A percentile compares a stretch with the other conserved stretches of the same genome.
Evolutionary conservation across 2,888 invertebrate genomes (phyloP).

Genomic region (Empis livida): DNA sequence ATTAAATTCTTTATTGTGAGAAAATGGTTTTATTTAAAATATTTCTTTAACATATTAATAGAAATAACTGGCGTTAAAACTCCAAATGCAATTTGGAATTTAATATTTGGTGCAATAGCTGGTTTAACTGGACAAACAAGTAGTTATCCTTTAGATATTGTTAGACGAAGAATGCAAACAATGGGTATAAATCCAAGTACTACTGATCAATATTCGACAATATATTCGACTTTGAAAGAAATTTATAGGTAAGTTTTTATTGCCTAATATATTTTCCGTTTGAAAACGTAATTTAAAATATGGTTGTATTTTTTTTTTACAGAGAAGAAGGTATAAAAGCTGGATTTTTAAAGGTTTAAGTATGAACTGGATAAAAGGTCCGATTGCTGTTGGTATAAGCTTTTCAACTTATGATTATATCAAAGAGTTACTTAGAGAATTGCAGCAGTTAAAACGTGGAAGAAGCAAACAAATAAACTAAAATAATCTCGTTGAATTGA

Average conservation of each 20-base stretch:
- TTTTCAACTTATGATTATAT: slow-evolving; percentile 88
- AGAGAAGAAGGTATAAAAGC: slow-evolving; percentile 77
- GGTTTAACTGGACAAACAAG: slow-evolving; percentile 90
- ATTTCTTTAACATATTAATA: slow-evolving; percentile 15
- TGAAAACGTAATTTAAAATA: no score
- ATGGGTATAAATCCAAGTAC: slow-evolving; percentile 37
- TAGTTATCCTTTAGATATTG: slow-evolving; percentile 93
- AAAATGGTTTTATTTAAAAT: background rate
- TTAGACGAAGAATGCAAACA: slow-evolving; percentile 52
- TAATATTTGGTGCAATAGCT: slow-evolving; percentile 79
- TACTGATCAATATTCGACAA: slow-evolving; percentile 45
- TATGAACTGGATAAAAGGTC: slow-evolving; percentile 97
- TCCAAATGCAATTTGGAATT: slow-evolving; percentile 47
- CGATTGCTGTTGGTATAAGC: slow-evolving; percentile 85
- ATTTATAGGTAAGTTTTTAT: slow-evolving; percentile 50
- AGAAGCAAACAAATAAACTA: slow-evolving; percentile 12
- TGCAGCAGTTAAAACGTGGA: slow-evolving; percentile 29
- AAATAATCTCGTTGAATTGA: no score
- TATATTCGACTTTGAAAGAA: slow-evolving; percentile 49
- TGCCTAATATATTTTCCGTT: no score
- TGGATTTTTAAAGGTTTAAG: slow-evolving; percentile 95
- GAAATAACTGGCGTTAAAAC: slow-evolving; percentile 35
- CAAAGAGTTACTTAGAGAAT: slow-evolving; percentile 44
- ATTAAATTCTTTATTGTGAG: background rate
- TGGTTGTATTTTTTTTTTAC: slow-evolving; percentile 18